A percentile compares a stretch with the other conserved stretches of the same genome.
These are phyloP conservation scores for Heterodera filipjevi DNA, from an alignment of 2,888 invertebrate species.

Conservation along the genomic window DNA sequence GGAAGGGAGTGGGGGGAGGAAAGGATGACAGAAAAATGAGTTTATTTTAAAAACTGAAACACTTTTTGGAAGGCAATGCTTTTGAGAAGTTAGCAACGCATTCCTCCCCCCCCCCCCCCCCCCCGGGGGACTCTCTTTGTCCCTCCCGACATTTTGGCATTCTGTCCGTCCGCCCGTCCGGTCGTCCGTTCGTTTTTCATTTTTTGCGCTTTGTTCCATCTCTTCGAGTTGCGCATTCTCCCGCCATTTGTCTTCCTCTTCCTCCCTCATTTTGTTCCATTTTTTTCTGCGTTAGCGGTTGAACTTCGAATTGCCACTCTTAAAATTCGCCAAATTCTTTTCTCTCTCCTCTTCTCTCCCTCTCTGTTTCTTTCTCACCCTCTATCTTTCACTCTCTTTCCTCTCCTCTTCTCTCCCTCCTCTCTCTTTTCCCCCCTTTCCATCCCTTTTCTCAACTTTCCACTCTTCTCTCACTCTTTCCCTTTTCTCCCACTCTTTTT, in stretches of 20 bases:
- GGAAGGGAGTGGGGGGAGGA: no score
- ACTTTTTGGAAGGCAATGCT: not conserved
- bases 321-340: no score
- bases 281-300: not conserved
- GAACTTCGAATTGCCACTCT: not conserved
- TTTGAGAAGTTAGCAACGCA: not conserved
- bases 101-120: not conserved
- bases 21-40: not conserved
- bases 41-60: not conserved
- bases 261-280: not conserved
- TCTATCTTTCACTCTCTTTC: no score
- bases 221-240: not conserved
- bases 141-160: not conserved
- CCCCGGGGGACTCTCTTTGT: not conserved
- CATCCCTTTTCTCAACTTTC: no score
- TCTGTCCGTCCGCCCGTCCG: not conserved
- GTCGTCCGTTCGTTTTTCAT: not conserved
- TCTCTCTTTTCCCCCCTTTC: not conserved
- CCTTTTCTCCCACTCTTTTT: not conserved
- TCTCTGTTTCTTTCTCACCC: no score
- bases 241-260: not conserved
- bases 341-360: no score
- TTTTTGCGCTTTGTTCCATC: conserved; percentile 3
- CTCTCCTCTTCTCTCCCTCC: not conserved
- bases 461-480: not conserved